phyloP scores from a whole-genome alignment of 1,140 invertebrate genomes.

The Aplysia californica region DNA sequence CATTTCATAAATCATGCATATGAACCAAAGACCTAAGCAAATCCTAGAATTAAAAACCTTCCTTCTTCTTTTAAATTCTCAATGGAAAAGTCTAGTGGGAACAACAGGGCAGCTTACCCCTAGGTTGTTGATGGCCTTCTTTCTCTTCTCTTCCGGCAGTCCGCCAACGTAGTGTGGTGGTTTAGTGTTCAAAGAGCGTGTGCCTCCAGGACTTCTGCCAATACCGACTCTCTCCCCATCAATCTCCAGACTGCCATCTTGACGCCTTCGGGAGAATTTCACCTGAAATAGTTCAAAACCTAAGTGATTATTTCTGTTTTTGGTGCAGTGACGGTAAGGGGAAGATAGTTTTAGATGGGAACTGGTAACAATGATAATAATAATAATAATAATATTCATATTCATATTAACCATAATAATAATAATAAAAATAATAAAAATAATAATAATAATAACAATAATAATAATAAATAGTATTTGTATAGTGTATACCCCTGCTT shows the following conservation, averaged over 20 bases:
- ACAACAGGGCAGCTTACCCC: slow-evolving; percentile 50
- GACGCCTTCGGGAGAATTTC: slow-evolving; percentile 69
- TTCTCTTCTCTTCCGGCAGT: slow-evolving; percentile 61
- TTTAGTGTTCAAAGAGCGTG: slow-evolving; percentile 74
- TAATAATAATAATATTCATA: too few species aligned
- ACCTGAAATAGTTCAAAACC: slow-evolving; percentile 41
- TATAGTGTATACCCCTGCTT: too few species aligned
- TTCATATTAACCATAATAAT: too few species aligned
- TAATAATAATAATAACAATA: too few species aligned
- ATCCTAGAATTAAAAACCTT: neutral
- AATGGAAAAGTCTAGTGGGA: neutral
- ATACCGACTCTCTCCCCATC: slow-evolving; percentile 74
- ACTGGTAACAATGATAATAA: too few species aligned
- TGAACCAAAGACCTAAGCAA: too few species aligned
- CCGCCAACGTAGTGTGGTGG: slow-evolving; percentile 87
- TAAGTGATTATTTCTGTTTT: too few species aligned
- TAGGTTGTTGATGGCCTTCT: slow-evolving; percentile 57
- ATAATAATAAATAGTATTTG: too few species aligned
- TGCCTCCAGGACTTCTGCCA: slow-evolving; percentile 71
- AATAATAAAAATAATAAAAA: too few species aligned
- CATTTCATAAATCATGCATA: too few species aligned
- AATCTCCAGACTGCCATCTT: slow-evolving; percentile 75
- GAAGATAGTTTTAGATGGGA: too few species aligned
- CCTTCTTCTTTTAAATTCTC: neutral
- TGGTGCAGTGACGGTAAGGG: too few species aligned